Percentiles rank a stretch among this genome's conserved stretches.
phyloP scores from a whole-genome alignment of 2,113 vertebrate genomes.

The Brachionichthys hirsutus region DNA sequence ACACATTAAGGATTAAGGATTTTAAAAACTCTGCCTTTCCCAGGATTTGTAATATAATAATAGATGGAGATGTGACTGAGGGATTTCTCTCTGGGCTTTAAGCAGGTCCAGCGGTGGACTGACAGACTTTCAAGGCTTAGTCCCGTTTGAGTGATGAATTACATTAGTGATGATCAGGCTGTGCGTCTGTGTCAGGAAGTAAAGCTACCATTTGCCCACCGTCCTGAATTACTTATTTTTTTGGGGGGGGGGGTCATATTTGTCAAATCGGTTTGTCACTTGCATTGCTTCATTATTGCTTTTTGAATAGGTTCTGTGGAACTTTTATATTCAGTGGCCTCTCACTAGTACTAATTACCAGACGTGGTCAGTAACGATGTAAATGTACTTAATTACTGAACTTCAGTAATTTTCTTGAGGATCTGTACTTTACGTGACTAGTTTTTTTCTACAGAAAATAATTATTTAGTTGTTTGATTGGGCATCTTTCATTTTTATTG shows the following conservation, averaged over 20 bases:
- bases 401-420: too few relatives aligned
- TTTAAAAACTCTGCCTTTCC: conserved; percentile 42
- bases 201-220: conserved; percentile 11
- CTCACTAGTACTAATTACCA: too few relatives aligned
- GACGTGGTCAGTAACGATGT: conserved; percentile 25
- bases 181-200: conserved; percentile 30
- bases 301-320: too few relatives aligned
- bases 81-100: conserved; percentile 54
- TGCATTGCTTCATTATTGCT: not conserved
- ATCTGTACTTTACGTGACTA: too few relatives aligned
- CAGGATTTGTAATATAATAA: conserved; percentile 60
- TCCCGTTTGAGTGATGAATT: conserved; percentile 39
- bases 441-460: too few relatives aligned
- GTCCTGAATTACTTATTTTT: conserved; percentile 27
- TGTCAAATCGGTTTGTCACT: conserved; percentile 10
- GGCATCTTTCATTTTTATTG: too few relatives aligned
- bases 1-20: conserved; percentile 67
- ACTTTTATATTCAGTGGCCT: too few relatives aligned
- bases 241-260: conserved; percentile 21
- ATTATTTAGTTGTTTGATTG: too few relatives aligned
- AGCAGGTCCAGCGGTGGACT: conserved; percentile 43
- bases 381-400: too few relatives aligned
- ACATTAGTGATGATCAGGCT: conserved; percentile 47
- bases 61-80: conserved; percentile 54
- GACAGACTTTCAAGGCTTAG: conserved; percentile 46